Evolutionary conservation across 2,888 invertebrate genomes (phyloP), one percentile per base, ranked within the genome.

Genomic region (Drosophila nigritarsus): DNA sequence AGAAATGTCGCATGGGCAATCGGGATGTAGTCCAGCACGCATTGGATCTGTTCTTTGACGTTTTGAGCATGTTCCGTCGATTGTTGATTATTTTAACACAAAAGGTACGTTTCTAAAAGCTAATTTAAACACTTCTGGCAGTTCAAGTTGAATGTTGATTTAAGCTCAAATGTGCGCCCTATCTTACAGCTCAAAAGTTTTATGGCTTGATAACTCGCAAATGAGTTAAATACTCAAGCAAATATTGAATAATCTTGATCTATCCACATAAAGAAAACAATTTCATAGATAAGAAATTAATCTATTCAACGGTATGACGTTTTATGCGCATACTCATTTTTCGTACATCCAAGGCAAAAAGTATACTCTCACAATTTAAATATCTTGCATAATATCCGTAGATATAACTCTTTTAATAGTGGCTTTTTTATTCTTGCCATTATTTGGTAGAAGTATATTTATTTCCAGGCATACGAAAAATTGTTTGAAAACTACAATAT

Each of bases 1-100:
- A 98, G 93, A 99, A 99, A 93, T 95, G 96, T 83, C 95, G 97
- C 76, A 94, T 95, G 93, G 99, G 99, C 72, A 98, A 95, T 94
- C 97, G 96, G 92, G 99, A 99, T 94, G 99, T 97, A 92, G 96
- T 99, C 80, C 95, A 95, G 93, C 99, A 99, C 93, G 96, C 98
- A 18, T 94, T 99, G 82, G 98, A 98, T 91, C 94, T 99, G 77
- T 99, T 99, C 95, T 96, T 99, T 91, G 99, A 99, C 93, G 97
- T 99, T 91, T 95, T 99, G 93, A 96, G 97, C 89, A 95, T 99
- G 92, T 99, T 99, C 96, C 96, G 98, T 91, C 96, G 97, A 90
- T 94, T 99, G 86, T 94, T 99, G 74, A 96, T 99, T 91, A 97
- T 99, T 91, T 94, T 99, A 81, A 96, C 97, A 70, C 96, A 98